phyloP scores from a whole-genome alignment of 37 sponge, comb jelly and placozoan species.

The Ianthella basta region DNA sequence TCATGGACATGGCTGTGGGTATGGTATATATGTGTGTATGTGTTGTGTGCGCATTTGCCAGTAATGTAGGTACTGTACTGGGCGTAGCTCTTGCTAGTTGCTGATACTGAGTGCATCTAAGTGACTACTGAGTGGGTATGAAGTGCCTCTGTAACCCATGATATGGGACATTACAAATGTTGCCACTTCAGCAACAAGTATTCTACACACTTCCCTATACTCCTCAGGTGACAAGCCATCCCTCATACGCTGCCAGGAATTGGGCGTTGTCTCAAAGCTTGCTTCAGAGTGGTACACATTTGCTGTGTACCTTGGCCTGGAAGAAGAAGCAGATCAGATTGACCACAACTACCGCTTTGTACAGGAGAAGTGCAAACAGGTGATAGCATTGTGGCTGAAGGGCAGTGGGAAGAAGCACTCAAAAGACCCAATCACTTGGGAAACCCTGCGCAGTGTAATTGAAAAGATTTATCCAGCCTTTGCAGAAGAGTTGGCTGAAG shows the following conservation, averaged over 20 bases:
- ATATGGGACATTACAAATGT: too few species aligned
- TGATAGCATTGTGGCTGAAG: neutral
- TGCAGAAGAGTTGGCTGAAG: neutral
- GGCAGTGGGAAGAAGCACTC: neutral
- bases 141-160: too few species aligned
- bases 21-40: too few species aligned
- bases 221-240: neutral
- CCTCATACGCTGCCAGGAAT: neutral
- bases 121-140: too few species aligned
- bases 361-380: neutral
- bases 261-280: neutral
- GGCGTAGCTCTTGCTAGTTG: too few species aligned
- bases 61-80: too few species aligned
- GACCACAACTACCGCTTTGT: neutral
- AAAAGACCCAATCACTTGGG: neutral
- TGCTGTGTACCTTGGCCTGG: constrained; percentile 8
- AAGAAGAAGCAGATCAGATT: neutral
- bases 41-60: too few species aligned
- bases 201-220: neutral
- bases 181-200: too few species aligned
- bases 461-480: constrained; percentile 18
- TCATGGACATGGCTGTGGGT: too few species aligned
- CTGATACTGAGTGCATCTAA: too few species aligned
- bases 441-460: neutral
- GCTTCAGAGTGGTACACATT: constrained; percentile 28